These are phyloP conservation scores for Phortica magna DNA, from an alignment of 2,888 invertebrate genomes.

Conservation along the genomic window DNA sequence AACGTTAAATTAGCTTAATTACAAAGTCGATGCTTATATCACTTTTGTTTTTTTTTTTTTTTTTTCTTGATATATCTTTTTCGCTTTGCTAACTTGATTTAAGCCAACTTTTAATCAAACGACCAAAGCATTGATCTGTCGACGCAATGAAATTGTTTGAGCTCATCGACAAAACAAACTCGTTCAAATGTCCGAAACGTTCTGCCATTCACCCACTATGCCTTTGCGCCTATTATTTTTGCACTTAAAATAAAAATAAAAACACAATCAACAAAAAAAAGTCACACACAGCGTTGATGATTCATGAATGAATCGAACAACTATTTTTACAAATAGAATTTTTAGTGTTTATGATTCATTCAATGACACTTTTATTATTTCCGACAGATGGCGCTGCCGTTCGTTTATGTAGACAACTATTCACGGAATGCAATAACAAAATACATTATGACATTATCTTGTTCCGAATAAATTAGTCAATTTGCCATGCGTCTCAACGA, in stretches of 20 bases:
- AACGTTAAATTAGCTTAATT: neutral
- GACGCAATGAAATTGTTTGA: neutral
- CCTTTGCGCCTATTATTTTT: no score
- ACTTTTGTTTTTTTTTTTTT: conserved; percentile 33
- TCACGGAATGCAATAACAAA: no score
- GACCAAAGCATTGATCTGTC: neutral
- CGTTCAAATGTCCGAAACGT: no score
- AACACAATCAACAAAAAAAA: no score
- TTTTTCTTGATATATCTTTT: conserved; percentile 34
- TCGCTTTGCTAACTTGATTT: neutral
- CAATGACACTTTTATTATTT: neutral
- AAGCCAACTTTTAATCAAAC: neutral
- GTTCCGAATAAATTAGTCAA: no score
- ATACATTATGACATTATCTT: no score
- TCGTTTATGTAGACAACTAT: no score
- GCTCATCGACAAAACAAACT: neutral
- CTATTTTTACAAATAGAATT: neutral
- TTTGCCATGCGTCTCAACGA: no score
- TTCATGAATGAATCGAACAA: neutral
- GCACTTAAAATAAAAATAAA: neutral
- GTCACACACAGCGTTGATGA: neutral
- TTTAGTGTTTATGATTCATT: neutral
- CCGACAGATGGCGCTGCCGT: no score
- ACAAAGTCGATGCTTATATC: neutral
- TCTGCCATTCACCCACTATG: no score